A percentile compares a stretch with the other conserved stretches of the same genome.
Conservation (phyloP, 2,797 vertebrate species). For the Anguilla obscura region DNA sequence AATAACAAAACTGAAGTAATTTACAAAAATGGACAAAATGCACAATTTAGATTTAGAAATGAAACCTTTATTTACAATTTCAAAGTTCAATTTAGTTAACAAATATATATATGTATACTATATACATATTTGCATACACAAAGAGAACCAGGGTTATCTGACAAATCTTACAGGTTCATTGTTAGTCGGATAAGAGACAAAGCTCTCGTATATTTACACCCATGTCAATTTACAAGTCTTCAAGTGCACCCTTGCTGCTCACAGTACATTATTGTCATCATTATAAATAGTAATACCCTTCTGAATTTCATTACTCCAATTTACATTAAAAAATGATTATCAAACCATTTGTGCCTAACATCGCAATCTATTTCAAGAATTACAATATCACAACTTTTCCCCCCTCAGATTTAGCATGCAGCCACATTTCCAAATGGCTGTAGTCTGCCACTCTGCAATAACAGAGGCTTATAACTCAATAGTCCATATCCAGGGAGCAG, state of each 20-base stretch:
- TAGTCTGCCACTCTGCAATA: neutral
- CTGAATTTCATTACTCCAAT: constrained; percentile 47
- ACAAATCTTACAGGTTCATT: constrained; percentile 71
- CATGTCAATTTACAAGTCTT: constrained; percentile 65
- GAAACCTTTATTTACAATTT: constrained; percentile 95
- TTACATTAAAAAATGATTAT: constrained; percentile 54
- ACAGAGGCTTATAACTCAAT: neutral
- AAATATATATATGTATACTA: constrained; percentile 86
- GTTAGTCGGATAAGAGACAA: constrained; percentile 51
- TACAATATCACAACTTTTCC: neutral
- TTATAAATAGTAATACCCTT: constrained; percentile 74
- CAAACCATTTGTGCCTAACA: constrained; percentile 56
- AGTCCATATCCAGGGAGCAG: no score
- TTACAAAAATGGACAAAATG: constrained; percentile 8
- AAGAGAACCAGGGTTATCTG: constrained; percentile 81
- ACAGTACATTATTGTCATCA: constrained; percentile 54
- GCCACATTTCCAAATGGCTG: neutral
- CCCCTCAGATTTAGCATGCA: constrained; percentile 6
- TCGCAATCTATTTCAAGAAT: constrained; percentile 10
- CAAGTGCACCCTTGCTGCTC: constrained; percentile 60
- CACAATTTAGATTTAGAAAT: constrained; percentile 79
- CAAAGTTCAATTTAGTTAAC: constrained; percentile 89
- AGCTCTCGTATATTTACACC: constrained; percentile 65
- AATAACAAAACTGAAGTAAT: neutral
- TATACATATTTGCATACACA: constrained; percentile 82